Percentiles rank a stretch among this genome's conserved stretches.
Conservation (phyloP, 2,797 vertebrate species). For the Gymnoscopelus microlampas region DNA sequence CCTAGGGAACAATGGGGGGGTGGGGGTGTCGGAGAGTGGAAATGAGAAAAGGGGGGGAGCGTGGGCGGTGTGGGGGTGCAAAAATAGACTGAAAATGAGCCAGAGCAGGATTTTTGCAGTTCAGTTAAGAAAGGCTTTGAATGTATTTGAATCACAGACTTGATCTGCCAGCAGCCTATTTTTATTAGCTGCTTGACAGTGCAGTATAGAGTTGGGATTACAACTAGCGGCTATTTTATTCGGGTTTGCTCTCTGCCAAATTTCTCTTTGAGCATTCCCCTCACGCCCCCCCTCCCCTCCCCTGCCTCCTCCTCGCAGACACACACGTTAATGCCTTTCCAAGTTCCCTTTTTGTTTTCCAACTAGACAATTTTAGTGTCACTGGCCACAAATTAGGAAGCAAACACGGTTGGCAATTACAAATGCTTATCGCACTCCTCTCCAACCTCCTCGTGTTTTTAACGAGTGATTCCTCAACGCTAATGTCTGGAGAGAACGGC, state of each 20-base stretch:
- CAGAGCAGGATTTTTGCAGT: slow-evolving; percentile 75
- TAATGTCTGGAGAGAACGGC: slow-evolving; percentile 73
- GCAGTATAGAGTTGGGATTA: slow-evolving; percentile 82
- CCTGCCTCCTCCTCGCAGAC: slow-evolving; percentile 56
- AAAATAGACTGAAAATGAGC: slow-evolving; percentile 68
- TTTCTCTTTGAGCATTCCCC: slow-evolving; percentile 72
- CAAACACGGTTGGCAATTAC: slow-evolving; percentile 78
- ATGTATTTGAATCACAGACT: slow-evolving; percentile 83
- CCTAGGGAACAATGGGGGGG: slow-evolving; percentile 58
- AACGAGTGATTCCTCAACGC: slow-evolving; percentile 72
- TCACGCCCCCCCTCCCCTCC: slow-evolving; percentile 59
- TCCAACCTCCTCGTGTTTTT: slow-evolving; percentile 55
- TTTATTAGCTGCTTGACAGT: slow-evolving; percentile 85
- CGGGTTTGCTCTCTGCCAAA: slow-evolving; percentile 74
- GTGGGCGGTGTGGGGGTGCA: slow-evolving; percentile 14
- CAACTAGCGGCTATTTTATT: slow-evolving; percentile 78
- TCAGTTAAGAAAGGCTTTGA: slow-evolving; percentile 81
- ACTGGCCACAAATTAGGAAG: slow-evolving; percentile 76
- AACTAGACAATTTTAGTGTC: slow-evolving; percentile 71
- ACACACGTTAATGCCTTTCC: slow-evolving; percentile 62
- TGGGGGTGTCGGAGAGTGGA: background rate
- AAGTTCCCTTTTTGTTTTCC: slow-evolving; percentile 66
- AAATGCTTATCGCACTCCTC: slow-evolving; percentile 72
- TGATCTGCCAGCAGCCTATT: slow-evolving; percentile 83
- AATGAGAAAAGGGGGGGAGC: slow-evolving; percentile 29